Conservation (phyloP, 2,797 vertebrate genomes). For the Darevskia mixta region DNA sequence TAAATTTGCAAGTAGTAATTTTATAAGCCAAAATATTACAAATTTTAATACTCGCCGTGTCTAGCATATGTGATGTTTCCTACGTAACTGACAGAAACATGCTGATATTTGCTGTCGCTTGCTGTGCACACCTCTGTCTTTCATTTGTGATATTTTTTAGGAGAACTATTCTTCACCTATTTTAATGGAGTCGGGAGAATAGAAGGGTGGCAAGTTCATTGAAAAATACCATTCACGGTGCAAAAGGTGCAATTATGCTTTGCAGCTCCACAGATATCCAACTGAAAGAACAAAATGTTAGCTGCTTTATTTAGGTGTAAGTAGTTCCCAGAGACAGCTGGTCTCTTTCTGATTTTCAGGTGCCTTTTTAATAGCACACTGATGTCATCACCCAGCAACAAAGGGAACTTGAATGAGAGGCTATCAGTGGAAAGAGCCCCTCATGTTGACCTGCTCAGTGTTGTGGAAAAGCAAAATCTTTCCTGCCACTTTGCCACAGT, state of each 20-base stretch:
- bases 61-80: not conserved
- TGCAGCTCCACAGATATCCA: not conserved
- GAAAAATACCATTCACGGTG: slow-evolving; percentile 11
- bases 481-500: not conserved
- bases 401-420: slow-evolving; percentile 24
- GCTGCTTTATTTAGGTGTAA: slow-evolving; percentile 13
- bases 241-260: slow-evolving; percentile 24
- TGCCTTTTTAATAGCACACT: slow-evolving; percentile 19
- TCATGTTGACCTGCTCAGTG: slow-evolving; percentile 5
- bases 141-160: accelerated
- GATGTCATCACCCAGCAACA: not conserved
- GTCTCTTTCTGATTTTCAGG: not conserved
- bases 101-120: not conserved
- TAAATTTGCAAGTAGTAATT: not conserved
- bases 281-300: not conserved
- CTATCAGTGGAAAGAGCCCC: not conserved
- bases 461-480: slow-evolving; percentile 12
- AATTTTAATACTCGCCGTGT: not conserved
- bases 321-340: slow-evolving; percentile 3
- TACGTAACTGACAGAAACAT: not conserved
- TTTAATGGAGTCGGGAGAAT: not conserved
- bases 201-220: not conserved
- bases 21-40: not conserved
- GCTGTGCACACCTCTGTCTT: not conserved
- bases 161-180: slow-evolving; percentile 3